Conservation (phyloP, 2,113 vertebrate species). For the Aegithalos caudatus region DNA sequence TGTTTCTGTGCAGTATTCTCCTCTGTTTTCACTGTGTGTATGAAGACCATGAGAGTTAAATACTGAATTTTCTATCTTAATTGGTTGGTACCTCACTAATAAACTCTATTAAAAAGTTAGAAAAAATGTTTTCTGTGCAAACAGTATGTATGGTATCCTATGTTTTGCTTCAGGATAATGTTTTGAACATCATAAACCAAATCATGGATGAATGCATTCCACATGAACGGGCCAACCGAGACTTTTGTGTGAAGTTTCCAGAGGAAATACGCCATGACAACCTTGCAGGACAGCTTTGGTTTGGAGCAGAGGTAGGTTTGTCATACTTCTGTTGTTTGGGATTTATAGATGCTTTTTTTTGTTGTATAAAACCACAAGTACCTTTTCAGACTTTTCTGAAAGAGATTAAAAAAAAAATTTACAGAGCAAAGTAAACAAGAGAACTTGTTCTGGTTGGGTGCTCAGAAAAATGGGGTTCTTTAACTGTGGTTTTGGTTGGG, state of each 20-base stretch:
- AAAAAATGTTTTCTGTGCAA: background rate
- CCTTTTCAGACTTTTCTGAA: background rate
- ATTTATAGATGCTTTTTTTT: background rate
- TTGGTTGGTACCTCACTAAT: background rate
- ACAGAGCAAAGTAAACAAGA: background rate
- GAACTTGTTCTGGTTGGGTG: background rate
- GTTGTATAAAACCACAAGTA: background rate
- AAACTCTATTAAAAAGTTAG: background rate
- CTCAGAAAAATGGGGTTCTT: background rate
- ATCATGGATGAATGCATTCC: conserved; percentile 99
- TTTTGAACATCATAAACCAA: conserved; percentile 93
- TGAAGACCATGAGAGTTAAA: background rate
- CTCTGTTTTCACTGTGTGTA: background rate
- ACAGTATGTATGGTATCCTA: background rate
- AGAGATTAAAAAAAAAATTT: background rate
- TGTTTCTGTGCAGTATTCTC: background rate
- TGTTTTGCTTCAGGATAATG: conserved; percentile 84
- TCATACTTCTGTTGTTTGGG: background rate
- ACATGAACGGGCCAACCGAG: conserved; percentile 89
- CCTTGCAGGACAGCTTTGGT: conserved; percentile 97
- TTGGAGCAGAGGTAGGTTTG: conserved; percentile 89
- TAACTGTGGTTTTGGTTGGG: background rate
- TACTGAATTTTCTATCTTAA: background rate
- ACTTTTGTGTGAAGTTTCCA: conserved; percentile 96
- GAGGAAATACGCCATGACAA: conserved; percentile 98